These are phyloP conservation scores for Desmodus rotundus DNA, from an alignment of 2,113 vertebrate species.

Conservation along the genomic window DNA sequence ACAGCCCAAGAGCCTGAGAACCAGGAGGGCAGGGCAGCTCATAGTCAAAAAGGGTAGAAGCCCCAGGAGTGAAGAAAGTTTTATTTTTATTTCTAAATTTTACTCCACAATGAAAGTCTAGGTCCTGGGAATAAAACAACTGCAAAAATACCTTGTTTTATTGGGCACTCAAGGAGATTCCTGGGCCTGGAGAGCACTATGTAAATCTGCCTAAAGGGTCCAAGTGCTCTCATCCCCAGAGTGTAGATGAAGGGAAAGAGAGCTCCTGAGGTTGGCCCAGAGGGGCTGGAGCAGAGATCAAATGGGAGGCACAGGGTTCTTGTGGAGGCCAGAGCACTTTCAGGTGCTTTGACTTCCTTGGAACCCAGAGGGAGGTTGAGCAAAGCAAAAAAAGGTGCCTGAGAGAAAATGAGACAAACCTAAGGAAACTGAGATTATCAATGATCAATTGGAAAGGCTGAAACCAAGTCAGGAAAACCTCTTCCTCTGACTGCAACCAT, in stretches of 20 bases:
- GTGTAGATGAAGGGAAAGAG: background rate
- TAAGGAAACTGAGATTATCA: background rate
- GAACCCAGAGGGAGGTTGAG: background rate
- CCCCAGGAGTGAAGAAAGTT: conserved; percentile 13
- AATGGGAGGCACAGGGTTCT: background rate
- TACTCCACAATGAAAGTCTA: conserved; percentile 37
- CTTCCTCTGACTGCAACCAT: background rate
- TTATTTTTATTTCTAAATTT: conserved; percentile 64
- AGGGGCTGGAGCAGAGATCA: background rate
- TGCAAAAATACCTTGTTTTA: conserved; percentile 59
- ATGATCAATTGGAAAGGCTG: background rate
- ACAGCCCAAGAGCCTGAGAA: conserved; percentile 63
- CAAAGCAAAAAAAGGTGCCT: background rate
- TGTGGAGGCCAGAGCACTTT: background rate
- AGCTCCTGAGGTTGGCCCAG: background rate
- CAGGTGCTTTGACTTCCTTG: background rate
- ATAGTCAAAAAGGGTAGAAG: background rate
- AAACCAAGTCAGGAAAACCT: background rate
- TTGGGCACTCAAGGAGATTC: conserved; percentile 27
- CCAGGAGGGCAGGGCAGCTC: conserved; percentile 23
- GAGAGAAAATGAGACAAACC: background rate
- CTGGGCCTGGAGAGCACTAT: background rate
- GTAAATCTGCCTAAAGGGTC: background rate
- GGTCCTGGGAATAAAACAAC: conserved; percentile 42
- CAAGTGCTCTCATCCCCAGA: background rate